These are phyloP conservation scores for Anthoptus insignis DNA, from an alignment of 2,888 invertebrate species.

Conservation along the genomic window DNA sequence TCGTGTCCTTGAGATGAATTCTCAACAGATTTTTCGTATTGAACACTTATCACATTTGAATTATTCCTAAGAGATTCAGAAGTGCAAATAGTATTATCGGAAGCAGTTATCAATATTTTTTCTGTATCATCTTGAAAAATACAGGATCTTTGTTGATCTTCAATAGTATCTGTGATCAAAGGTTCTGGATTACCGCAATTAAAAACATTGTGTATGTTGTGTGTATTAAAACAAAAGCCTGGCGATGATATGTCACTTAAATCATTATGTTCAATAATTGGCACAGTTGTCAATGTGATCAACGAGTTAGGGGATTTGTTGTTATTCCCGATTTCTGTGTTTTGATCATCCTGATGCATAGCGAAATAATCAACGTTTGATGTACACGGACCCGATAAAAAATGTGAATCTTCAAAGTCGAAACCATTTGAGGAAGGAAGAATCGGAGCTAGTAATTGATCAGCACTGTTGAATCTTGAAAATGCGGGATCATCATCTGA, in stretches of 20 bases:
- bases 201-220: conserved; percentile 28
- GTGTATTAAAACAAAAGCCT: conserved; percentile 26
- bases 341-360: conserved; percentile 26
- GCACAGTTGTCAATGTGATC: conserved; percentile 38
- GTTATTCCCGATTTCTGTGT: conserved; percentile 20
- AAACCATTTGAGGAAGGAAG: conserved; percentile 24
- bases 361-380: conserved; percentile 27
- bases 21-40: conserved; percentile 32
- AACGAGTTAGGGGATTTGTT: conserved; percentile 34
- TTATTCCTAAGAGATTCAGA: conserved; percentile 35
- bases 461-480: conserved; percentile 27
- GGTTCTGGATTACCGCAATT: conserved; percentile 32
- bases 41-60: conserved; percentile 30
- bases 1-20: conserved; percentile 24
- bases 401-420: conserved; percentile 23
- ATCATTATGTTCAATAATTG: conserved; percentile 37
- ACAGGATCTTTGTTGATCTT: conserved; percentile 30
- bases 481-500: conserved; percentile 34
- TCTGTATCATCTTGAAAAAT: conserved; percentile 29
- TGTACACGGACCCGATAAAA: conserved; percentile 26
- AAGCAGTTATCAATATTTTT: conserved; percentile 31
- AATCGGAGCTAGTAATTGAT: conserved; percentile 27
- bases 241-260: conserved; percentile 39
- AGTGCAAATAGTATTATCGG: conserved; percentile 30
- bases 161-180: conserved; percentile 29